Percentiles rank a stretch among this genome's conserved stretches.
These are phyloP conservation scores for Apotomis capreana DNA, from an alignment of 2,888 invertebrate species.

Conservation along the genomic window DNA sequence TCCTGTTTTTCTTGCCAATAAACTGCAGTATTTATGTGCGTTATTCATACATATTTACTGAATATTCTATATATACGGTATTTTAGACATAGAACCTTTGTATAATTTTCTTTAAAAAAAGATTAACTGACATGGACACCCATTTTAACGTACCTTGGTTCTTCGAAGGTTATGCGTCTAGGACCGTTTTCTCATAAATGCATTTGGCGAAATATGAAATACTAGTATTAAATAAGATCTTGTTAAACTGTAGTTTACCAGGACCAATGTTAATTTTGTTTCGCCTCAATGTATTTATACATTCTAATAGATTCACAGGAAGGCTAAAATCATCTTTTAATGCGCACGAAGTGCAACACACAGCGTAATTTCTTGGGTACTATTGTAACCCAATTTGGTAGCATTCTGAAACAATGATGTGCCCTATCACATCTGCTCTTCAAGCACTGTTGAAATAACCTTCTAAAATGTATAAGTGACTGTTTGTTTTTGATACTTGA, in stretches of 20 bases:
- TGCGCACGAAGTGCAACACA: not conserved
- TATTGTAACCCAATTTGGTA: not conserved
- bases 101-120: not conserved
- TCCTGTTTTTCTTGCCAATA: not conserved
- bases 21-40: not conserved
- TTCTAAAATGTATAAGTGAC: not conserved
- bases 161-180: too few species aligned
- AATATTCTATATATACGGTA: not conserved
- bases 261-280: not conserved
- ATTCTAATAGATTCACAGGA: not conserved
- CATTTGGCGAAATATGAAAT: not conserved
- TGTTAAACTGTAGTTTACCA: not conserved
- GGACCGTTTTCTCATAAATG: not conserved
- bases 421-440: not conserved
- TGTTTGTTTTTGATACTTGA: not conserved
- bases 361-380: conserved; percentile 11
- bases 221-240: not conserved
- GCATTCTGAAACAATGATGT: not conserved
- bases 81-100: not conserved
- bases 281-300: not conserved
- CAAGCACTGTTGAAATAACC: not conserved
- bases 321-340: not conserved
- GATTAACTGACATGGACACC: too few species aligned
- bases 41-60: not conserved
- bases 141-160: too few species aligned